Evolutionary conservation across 2,888 invertebrate species (phyloP), one percentile per base, ranked within the genome.

Genomic region (Macropis europaea): DNA sequence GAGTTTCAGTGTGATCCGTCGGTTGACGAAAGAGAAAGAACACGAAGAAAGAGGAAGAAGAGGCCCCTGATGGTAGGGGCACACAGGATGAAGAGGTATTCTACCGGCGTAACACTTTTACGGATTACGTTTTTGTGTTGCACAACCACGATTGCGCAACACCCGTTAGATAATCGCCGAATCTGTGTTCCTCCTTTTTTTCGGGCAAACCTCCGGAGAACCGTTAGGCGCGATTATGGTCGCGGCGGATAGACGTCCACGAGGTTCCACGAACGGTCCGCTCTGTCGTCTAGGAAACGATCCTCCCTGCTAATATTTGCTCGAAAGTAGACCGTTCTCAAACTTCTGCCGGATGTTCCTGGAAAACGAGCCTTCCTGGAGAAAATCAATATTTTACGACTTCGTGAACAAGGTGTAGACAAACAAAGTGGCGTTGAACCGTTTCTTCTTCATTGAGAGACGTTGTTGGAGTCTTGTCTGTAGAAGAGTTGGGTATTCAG

Each of bases 41-140:
- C 26, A 50, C 38, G 48, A 19, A 59, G 60, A 76, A 63, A 64
- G 54, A 64, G 60, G 52, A 48, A 56, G 42, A 28, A 15, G 32
- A 13, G 11, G 28, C 11, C 0, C n/a, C n/a, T n/a, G 32, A 7
- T 15, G 30, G 56, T 42, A 38, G 60, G 54, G 57, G 38, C 48
- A 38, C 53, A 54, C 47, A 61, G 57, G 56, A 72, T 24, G 52
- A 66, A 28, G 2, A 34, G 7, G 69, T 73, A 50, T 73, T 74
- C 63, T 61, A 64, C 54, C 54, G 64, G 57, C 67, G 82, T 81
- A 84, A 87, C 82, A 82, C 87, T 84, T 85, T 82, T 79, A 81
- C 76, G 69, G 74, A 81, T 85, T 82, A 82, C 80, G 82, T 79
- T 83, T 75, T 75, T 73, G 72, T 73, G 83, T 87, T 87, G 84